Base-by-base conservation (phyloP, 2,888 invertebrate genomes). In the Tineola bisselliella region DNA sequence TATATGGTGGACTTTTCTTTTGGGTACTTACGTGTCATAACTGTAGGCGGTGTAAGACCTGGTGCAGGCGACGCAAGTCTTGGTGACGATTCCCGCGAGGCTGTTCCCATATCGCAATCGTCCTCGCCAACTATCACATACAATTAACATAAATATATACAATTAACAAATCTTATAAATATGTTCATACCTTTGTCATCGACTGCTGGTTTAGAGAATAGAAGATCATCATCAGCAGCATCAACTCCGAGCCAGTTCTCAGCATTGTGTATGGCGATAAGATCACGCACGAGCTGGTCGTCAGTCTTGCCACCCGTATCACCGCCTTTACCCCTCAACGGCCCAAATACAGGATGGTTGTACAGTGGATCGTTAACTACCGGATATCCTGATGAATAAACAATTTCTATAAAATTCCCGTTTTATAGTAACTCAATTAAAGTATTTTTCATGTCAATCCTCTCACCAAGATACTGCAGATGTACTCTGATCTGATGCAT, bases 401-500 rank as follows among this genome's bases (percentile, higher is more conserved):
- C 38, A 38, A 10, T 38, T 25, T 25, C 25, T 25, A 4, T 25
- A 25, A 25, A 25, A 25, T n/a, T n/a, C n/a, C n/a, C n/a, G n/a
- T n/a, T n/a, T n/a, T n/a, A n/a, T n/a, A n/a, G n/a, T n/a, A n/a
- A n/a, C n/a, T n/a, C n/a, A n/a, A n/a, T n/a, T n/a, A n/a, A n/a
- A n/a, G n/a, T n/a, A n/a, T n/a, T n/a, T n/a, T n/a, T n/a, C n/a
- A n/a, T n/a, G n/a, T n/a, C n/a, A n/a, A n/a, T 25, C 25, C 25
- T 4, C 83, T 80, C 76, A 96, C 97, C 99, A 71, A 99, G 89
- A 81, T 94, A 99, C 84, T 99, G 99, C 64, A 99, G 90, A 82
- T 99, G 99, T 31, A 99, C 98, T 65, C 99, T 90, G 69, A 99
- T 99, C 87, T 99, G 99, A 80, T 99, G 99, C 93, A 99, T 99